Conservation (phyloP, 1,140 invertebrate genomes). For the Stenopsyche tienmushanensis region DNA sequence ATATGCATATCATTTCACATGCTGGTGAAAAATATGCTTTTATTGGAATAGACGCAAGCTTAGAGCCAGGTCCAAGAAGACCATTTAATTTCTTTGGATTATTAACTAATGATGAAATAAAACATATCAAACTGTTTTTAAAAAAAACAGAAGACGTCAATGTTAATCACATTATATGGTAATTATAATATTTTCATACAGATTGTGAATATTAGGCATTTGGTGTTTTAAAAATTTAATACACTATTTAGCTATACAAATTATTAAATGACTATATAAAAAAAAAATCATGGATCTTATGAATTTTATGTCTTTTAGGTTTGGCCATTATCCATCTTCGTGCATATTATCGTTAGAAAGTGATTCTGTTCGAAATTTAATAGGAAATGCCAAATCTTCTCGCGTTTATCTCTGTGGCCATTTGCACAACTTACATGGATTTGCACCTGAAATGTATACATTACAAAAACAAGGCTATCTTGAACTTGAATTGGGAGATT, state of each 20-base stretch:
- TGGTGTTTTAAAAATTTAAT: not conserved
- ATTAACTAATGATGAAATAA: constrained; percentile 61
- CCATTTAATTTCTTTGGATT: constrained; percentile 93
- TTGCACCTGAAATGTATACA: constrained; percentile 85
- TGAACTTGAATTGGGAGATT: constrained; percentile 90
- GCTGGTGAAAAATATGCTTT: constrained; percentile 70
- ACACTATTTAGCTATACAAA: too few relatives aligned
- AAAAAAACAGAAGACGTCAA: constrained; percentile 51
- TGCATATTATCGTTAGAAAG: constrained; percentile 69
- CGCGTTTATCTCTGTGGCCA: constrained; percentile 86
- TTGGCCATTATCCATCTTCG: constrained; percentile 93
- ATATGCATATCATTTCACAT: constrained; percentile 66
- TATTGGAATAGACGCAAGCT: constrained; percentile 85
- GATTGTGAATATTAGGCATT: not conserved
- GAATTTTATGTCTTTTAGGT: constrained; percentile 51
- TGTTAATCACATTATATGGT: constrained; percentile 65
- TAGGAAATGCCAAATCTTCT: constrained; percentile 55
- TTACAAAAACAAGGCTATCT: constrained; percentile 80
- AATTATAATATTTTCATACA: not conserved
- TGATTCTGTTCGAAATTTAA: constrained; percentile 54
- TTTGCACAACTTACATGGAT: constrained; percentile 79
- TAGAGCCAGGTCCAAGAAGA: constrained; percentile 79
- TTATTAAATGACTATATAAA: too few relatives aligned
- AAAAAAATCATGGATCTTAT: too few relatives aligned
- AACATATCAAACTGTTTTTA: constrained; percentile 56